These are phyloP conservation scores for Heteractis magnifica DNA, from an alignment of 92 coral and sea anemone genomes.

Conservation along the genomic window DNA sequence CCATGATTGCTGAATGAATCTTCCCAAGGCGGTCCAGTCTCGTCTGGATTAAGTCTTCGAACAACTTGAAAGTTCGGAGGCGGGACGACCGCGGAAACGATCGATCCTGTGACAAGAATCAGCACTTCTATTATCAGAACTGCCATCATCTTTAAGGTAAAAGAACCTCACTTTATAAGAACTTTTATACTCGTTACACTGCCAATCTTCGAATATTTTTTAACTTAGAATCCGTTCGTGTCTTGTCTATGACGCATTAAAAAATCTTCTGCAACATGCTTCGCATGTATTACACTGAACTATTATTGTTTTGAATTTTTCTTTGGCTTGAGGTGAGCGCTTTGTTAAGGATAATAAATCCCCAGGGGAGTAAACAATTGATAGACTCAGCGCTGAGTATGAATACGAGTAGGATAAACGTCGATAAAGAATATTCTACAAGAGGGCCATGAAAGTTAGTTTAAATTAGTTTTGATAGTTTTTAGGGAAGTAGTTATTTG, in stretches of 20 bases:
- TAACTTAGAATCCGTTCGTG: not conserved
- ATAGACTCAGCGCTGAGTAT: not conserved
- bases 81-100: not conserved
- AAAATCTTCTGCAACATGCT: not conserved
- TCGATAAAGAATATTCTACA: not conserved
- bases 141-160: not conserved
- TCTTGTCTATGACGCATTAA: constrained; percentile 3
- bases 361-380: not conserved
- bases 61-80: not conserved
- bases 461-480: too few relatives aligned
- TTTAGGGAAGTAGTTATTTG: too few relatives aligned
- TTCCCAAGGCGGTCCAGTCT: not conserved
- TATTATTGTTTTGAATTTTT: not conserved
- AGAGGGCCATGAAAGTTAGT: not conserved
- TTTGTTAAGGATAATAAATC: not conserved
- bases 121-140: too few relatives aligned
- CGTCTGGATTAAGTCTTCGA: not conserved
- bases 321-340: not conserved
- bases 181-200: not conserved
- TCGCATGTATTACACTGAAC: not conserved
- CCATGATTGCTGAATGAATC: constrained; percentile 13
- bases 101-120: not conserved
- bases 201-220: not conserved
- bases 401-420: not conserved
- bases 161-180: not conserved